Evolutionary conservation across 1,140 invertebrate genomes (phyloP).

Genomic region (Eriocheir sinensis): DNA sequence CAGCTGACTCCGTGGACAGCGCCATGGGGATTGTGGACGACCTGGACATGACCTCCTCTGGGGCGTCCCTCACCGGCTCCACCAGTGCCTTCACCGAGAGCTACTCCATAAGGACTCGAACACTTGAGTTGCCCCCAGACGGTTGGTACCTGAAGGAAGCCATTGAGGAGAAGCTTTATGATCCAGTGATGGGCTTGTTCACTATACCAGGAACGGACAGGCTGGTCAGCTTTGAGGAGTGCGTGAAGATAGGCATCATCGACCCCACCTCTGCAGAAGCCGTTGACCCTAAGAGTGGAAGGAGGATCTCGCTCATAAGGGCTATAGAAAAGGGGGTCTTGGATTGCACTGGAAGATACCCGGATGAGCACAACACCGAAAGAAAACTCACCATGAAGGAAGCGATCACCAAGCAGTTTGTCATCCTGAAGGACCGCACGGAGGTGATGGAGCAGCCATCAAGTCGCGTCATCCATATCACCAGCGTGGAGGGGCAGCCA

Average conservation of each 20-base stretch:
- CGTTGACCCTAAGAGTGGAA: conserved; percentile 88
- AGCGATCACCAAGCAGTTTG: conserved; percentile 87
- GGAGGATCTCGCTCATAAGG: conserved; percentile 87
- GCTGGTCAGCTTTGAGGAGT: conserved; percentile 93
- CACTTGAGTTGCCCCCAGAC: conserved; percentile 83
- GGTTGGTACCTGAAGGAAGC: conserved; percentile 91
- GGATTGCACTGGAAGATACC: conserved; percentile 90
- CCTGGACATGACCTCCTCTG: conserved; percentile 77
- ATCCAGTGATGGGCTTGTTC: conserved; percentile 91
- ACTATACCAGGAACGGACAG: conserved; percentile 93
- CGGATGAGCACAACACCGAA: conserved; percentile 81
- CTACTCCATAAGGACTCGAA: conserved; percentile 64
- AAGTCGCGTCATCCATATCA: conserved; percentile 75
- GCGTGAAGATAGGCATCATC: conserved; percentile 91
- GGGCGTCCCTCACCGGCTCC: conserved; percentile 64
- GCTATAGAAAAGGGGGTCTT: conserved; percentile 90
- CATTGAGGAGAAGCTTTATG: conserved; percentile 89
- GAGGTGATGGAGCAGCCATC: conserved; percentile 58
- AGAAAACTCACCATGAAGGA: conserved; percentile 88
- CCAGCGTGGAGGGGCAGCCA: conserved; percentile 82
- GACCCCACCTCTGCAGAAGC: conserved; percentile 90
- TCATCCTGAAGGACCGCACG: conserved; percentile 82
- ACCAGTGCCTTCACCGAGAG: conserved; percentile 46
- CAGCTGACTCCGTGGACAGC: conserved; percentile 78
- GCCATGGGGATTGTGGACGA: conserved; percentile 77